Evolutionary conservation across 2,797 vertebrate species (phyloP).

Genomic region (Sebastes oblongus): DNA sequence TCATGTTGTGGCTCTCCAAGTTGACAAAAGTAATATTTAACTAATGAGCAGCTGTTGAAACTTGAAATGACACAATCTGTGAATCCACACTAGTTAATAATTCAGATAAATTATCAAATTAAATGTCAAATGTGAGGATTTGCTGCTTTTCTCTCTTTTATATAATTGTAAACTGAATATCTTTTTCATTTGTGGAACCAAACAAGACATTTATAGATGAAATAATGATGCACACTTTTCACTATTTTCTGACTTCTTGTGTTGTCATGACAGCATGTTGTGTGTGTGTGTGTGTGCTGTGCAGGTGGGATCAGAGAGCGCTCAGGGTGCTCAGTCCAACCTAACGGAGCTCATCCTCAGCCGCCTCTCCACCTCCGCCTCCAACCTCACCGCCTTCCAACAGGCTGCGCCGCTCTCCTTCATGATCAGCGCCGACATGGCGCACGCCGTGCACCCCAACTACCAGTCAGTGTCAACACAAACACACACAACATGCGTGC

Average conservation of each 20-base stretch:
- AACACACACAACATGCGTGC: not conserved
- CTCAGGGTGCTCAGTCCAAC: conserved; percentile 93
- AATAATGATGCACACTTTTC: not conserved
- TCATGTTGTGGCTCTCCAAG: too few relatives aligned
- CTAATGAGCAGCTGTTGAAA: too few relatives aligned
- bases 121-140: not conserved
- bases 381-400: conserved; percentile 91
- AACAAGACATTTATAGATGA: not conserved
- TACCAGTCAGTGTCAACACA: conserved; percentile 85
- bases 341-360: conserved; percentile 93
- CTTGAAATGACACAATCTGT: too few relatives aligned
- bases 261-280: not conserved
- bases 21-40: too few relatives aligned
- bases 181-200: too few relatives aligned
- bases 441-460: conserved; percentile 96
- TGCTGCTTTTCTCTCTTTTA: not conserved
- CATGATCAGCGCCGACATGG: conserved; percentile 99
- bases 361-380: conserved; percentile 84
- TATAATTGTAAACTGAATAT: not conserved
- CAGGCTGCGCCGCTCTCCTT: conserved; percentile 92
- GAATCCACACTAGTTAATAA: too few relatives aligned
- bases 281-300: conserved; percentile 6
- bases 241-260: too few relatives aligned
- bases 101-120: too few relatives aligned
- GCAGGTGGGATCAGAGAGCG: conserved; percentile 95